Conservation (phyloP, 2,113 vertebrate species). For the Sceloporus undulatus region DNA sequence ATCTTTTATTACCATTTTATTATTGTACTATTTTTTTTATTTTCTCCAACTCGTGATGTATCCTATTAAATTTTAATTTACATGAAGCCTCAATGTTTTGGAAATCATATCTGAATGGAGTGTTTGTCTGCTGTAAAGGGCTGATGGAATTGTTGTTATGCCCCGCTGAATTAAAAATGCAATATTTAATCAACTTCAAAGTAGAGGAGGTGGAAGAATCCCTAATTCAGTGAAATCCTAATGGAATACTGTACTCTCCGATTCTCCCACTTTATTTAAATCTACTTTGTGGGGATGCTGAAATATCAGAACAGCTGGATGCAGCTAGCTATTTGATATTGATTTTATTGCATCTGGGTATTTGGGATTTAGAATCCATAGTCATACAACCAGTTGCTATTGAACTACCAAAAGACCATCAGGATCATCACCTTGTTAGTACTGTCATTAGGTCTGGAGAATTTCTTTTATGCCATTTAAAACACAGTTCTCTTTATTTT, state of each 20-base stretch:
- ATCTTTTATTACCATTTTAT: no score
- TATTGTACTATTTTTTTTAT: no score
- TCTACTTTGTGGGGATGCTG: neutral
- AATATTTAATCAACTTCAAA: neutral
- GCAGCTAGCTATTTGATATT: constrained; percentile 13
- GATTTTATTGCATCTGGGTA: neutral
- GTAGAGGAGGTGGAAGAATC: neutral
- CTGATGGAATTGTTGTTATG: neutral
- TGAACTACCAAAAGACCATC: constrained; percentile 51
- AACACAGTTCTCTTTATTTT: constrained; percentile 13
- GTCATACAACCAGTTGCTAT: constrained; percentile 52
- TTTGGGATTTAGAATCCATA: constrained; percentile 56
- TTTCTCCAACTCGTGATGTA: neutral
- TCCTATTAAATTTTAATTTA: neutral
- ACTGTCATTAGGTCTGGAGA: constrained; percentile 49
- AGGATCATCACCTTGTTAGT: constrained; percentile 32
- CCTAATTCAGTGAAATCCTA: neutral
- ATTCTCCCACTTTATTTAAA: neutral
- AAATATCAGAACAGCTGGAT: neutral
- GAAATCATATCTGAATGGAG: neutral
- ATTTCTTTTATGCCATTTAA: constrained; percentile 26
- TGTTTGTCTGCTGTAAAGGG: neutral
- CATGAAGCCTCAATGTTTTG: neutral
- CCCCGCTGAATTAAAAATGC: neutral
- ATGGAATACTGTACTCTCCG: neutral